Evolutionary conservation across 2,888 invertebrate genomes (phyloP).

Genomic region (Suillia variegata): DNA sequence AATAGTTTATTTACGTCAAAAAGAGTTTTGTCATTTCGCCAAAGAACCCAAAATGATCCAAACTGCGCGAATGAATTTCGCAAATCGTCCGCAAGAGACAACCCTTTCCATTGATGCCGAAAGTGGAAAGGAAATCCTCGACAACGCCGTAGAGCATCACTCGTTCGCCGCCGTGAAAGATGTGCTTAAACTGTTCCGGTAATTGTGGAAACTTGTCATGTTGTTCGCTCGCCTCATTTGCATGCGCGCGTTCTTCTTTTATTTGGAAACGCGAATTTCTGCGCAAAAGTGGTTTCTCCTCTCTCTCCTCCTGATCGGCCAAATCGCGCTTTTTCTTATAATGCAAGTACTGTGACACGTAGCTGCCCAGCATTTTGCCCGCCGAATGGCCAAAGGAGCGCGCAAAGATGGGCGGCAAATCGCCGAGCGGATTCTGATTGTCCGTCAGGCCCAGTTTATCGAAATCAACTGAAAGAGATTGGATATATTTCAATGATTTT

Average conservation of each 20-base stretch:
- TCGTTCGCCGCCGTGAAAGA: conserved; percentile 80
- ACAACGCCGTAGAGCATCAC: conserved; percentile 78
- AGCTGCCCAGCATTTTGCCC: conserved; percentile 70
- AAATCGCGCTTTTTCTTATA: conserved; percentile 63
- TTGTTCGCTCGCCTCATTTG: conserved; percentile 30
- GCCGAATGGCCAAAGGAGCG: conserved; percentile 78
- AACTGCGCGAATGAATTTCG: conserved; percentile 80
- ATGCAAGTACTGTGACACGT: conserved; percentile 74
- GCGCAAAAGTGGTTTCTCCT: conserved; percentile 14
- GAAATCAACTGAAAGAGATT: conserved; percentile 73
- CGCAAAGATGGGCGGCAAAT: conserved; percentile 76
- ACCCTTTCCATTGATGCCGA: conserved; percentile 82
- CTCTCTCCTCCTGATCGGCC: conserved; percentile 57
- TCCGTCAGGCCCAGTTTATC: conserved; percentile 86
- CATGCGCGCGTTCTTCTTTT: conserved; percentile 22
- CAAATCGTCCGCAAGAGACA: conserved; percentile 83
- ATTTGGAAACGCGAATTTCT: conserved; percentile 36
- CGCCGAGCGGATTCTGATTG: conserved; percentile 85
- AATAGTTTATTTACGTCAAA: conserved; percentile 84
- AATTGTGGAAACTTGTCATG: conserved; percentile 51
- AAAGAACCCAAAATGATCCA: conserved; percentile 78
- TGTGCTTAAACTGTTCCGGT: conserved; percentile 62
- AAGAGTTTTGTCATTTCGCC: conserved; percentile 84
- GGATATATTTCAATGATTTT: not conserved
- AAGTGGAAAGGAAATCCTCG: conserved; percentile 79